These are phyloP conservation scores for Polyommatus iphigenia DNA, from an alignment of 2,888 invertebrate species.

Conservation along the genomic window DNA sequence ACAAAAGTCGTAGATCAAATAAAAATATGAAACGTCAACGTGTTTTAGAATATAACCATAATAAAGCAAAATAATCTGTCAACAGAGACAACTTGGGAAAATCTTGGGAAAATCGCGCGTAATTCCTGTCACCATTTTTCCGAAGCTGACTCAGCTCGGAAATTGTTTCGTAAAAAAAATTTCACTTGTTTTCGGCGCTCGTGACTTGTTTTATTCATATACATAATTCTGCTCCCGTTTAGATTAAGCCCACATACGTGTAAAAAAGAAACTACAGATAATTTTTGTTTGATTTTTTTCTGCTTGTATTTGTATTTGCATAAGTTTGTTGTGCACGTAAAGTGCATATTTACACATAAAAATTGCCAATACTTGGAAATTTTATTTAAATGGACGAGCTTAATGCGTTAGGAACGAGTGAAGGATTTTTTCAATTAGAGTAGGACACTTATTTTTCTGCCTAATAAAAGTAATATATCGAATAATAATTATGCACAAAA, in stretches of 20 bases:
- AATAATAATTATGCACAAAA: too few species aligned
- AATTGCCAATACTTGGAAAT: too few species aligned
- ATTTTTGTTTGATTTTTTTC: too few species aligned
- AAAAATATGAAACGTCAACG: slow-evolving; percentile 25
- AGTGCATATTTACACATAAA: too few species aligned
- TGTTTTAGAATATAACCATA: slow-evolving; percentile 6
- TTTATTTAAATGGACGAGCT: too few species aligned
- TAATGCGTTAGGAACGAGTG: too few species aligned
- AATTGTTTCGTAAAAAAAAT: slow-evolving; percentile 1
- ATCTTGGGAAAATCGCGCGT: slow-evolving; percentile 17
- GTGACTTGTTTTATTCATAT: slow-evolving; percentile 7
- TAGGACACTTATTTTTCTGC: too few species aligned
- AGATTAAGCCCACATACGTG: background rate
- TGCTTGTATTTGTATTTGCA: too few species aligned
- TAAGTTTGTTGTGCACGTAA: too few species aligned
- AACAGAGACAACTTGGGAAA: slow-evolving; percentile 13
- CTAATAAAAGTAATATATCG: too few species aligned
- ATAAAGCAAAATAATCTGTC: slow-evolving; percentile 28
- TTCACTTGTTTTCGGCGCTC: background rate
- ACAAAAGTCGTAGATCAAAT: slow-evolving; percentile 5
- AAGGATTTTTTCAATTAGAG: too few species aligned
- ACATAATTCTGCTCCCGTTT: background rate
- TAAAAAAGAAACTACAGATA: background rate
- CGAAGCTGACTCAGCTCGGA: background rate
- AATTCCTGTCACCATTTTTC: slow-evolving; percentile 23